Conservation (phyloP, 2,113 vertebrate species). For the Eudyptes chrysolophus region DNA sequence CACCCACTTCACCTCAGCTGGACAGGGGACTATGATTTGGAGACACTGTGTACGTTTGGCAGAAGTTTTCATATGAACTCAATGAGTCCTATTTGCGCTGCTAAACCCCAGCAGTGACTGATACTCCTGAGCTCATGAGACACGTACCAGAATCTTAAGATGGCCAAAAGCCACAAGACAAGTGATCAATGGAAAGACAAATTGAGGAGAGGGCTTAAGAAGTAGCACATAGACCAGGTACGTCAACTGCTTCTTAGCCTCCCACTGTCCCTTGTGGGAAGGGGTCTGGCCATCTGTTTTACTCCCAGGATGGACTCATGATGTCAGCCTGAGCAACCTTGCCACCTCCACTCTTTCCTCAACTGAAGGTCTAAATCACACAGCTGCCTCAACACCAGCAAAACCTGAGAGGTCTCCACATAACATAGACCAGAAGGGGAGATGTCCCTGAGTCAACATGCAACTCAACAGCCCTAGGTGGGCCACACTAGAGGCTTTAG, state of each 20-base stretch:
- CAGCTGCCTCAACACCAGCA: not conserved
- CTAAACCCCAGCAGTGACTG: not conserved
- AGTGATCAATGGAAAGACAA: not conserved
- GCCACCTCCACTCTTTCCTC: not conserved
- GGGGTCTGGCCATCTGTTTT: not conserved
- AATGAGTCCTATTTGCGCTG: not conserved
- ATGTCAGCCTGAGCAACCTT: not conserved
- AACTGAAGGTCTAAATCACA: not conserved
- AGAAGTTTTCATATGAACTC: not conserved
- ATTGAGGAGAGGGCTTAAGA: not conserved
- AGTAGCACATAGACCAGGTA: not conserved
- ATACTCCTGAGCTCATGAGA: not conserved
- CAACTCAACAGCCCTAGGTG: not conserved
- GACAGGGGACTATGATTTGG: not conserved
- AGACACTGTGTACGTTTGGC: accelerated
- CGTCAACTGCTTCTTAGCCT: not conserved
- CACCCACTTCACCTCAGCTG: not conserved
- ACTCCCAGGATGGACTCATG: not conserved
- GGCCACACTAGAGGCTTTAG: accelerated
- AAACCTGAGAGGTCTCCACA: not conserved
- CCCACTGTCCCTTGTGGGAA: not conserved
- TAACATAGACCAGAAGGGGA: not conserved
- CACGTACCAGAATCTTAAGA: not conserved
- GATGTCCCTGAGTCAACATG: not conserved
- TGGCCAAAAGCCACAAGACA: not conserved